phyloP scores from a whole-genome alignment of 2,797 vertebrate species.

The Holocentrus rufus region DNA sequence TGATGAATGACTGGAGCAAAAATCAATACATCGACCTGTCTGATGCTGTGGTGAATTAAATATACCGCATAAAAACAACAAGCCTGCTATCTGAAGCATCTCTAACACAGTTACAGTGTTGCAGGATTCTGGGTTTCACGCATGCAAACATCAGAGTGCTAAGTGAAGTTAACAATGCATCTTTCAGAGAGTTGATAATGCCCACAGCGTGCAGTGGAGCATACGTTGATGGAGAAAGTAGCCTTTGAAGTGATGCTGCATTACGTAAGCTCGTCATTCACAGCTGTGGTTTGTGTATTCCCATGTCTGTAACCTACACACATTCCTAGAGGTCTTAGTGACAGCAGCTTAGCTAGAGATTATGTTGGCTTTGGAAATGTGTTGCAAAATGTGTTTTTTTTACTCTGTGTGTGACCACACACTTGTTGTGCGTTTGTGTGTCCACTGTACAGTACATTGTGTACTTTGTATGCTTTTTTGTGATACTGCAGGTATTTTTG shows the following conservation, averaged over 20 bases:
- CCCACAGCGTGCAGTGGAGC: background rate
- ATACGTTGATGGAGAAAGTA: background rate
- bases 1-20: constrained; percentile 53
- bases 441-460: constrained; percentile 1
- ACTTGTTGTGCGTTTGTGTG: background rate
- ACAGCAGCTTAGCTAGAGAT: constrained; percentile 65
- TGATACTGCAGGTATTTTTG: constrained; percentile 1
- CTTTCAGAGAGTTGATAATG: background rate
- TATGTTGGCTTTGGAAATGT: constrained; percentile 38
- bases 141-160: background rate
- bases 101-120: background rate
- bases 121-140: background rate
- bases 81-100: constrained; percentile 17
- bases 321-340: constrained; percentile 69
- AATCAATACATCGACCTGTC: constrained; percentile 59
- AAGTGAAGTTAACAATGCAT: background rate
- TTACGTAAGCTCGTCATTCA: constrained; percentile 49
- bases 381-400: constrained; percentile 16
- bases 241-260: constrained; percentile 14
- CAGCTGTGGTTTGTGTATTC: constrained; percentile 44
- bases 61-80: constrained; percentile 32
- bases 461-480: background rate
- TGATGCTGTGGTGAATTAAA: constrained; percentile 50
- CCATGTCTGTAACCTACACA: constrained; percentile 41
- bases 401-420: background rate